A percentile compares a stretch with the other conserved stretches of the same genome.
Evolutionary conservation across 2,797 vertebrate species (phyloP).

Genomic region (Delichon dasypus): DNA sequence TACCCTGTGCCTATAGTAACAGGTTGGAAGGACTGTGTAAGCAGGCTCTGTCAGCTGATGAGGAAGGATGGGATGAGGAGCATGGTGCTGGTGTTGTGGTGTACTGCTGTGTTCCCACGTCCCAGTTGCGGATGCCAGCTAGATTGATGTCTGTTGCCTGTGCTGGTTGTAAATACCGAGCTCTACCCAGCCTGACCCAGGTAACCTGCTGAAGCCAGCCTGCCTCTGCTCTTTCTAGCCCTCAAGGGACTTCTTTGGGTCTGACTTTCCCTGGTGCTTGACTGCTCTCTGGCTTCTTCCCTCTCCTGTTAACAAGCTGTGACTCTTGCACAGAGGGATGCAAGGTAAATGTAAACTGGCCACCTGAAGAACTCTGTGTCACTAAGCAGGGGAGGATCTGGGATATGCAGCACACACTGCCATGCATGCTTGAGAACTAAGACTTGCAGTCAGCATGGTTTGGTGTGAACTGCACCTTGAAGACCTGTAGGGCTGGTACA

Average conservation of each 20-base stretch:
- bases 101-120: background rate
- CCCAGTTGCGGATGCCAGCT: background rate
- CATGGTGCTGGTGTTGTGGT: background rate
- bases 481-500: background rate
- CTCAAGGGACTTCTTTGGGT: background rate
- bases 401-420: accelerated
- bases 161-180: background rate
- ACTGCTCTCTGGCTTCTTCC: background rate
- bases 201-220: background rate
- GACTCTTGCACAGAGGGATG: background rate
- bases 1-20: background rate
- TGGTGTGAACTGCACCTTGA: background rate
- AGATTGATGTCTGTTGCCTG: accelerated
- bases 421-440: background rate
- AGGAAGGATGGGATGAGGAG: background rate
- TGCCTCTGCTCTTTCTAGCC: background rate
- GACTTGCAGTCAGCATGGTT: background rate
- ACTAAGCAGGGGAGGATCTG: background rate
- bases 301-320: background rate
- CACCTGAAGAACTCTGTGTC: background rate
- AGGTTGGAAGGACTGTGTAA: background rate
- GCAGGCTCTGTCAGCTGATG: background rate
- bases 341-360: background rate
- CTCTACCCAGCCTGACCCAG: background rate
- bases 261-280: background rate